These are phyloP conservation scores for Ceratina calcarata DNA, from an alignment of 1,140 invertebrate species.

Conservation along the genomic window DNA sequence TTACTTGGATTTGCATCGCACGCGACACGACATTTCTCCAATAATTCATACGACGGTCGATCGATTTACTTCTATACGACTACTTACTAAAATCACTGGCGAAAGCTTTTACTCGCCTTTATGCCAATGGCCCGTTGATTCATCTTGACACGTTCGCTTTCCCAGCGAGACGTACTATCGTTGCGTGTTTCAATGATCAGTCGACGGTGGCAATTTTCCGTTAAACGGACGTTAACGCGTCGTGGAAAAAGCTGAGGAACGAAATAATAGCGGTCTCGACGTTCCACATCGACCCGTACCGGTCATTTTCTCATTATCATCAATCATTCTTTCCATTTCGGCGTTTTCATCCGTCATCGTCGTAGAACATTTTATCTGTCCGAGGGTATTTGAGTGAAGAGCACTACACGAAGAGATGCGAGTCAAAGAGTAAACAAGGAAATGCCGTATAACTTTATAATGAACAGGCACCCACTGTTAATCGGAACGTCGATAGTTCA, in stretches of 20 bases:
- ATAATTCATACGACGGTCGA: too few species aligned
- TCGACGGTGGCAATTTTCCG: slow-evolving; percentile 19
- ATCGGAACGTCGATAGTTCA: background rate
- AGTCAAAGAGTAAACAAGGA: background rate
- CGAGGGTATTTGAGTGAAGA: too few species aligned
- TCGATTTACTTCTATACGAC: too few species aligned
- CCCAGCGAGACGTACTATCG: background rate
- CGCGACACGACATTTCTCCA: too few species aligned
- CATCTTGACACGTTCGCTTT: too few species aligned
- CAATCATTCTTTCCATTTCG: slow-evolving; percentile 13
- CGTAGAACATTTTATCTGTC: background rate
- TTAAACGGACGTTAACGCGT: background rate
- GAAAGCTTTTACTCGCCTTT: too few species aligned
- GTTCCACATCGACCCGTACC: background rate
- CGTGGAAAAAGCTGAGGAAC: slow-evolving; percentile 5
- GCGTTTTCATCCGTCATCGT: background rate
- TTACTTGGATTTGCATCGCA: too few species aligned
- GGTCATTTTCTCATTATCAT: slow-evolving; percentile 29
- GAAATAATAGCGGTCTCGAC: slow-evolving; percentile 28
- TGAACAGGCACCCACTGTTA: background rate
- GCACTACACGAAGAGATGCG: too few species aligned
- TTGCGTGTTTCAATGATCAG: background rate
- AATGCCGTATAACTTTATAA: background rate
- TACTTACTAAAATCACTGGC: too few species aligned
- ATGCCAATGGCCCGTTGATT: too few species aligned